A percentile compares a stretch with the other conserved stretches of the same genome.
Conservation (phyloP, 2,888 invertebrate genomes). For the Xestia sexstrigata region DNA sequence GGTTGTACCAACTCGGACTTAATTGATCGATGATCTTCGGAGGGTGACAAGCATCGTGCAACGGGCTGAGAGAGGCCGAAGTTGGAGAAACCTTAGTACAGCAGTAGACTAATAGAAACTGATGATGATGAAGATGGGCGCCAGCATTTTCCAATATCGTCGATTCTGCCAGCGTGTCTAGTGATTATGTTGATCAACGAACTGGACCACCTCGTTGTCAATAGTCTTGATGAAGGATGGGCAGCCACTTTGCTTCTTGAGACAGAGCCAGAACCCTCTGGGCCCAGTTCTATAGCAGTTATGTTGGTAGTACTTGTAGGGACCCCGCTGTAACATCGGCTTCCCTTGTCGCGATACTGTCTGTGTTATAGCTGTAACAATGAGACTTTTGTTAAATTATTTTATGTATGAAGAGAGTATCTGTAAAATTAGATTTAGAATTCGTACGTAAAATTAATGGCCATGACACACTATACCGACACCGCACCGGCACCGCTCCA, state of each 20-base stretch:
- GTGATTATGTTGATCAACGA: constrained; percentile 52
- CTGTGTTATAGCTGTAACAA: constrained; percentile 35
- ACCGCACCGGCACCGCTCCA: too few relatives aligned
- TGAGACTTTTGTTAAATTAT: neutral
- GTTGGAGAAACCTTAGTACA: neutral
- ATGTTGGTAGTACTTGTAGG: constrained; percentile 59
- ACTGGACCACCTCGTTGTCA: constrained; percentile 39
- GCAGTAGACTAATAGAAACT: neutral
- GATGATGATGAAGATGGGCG: neutral
- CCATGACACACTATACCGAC: too few relatives aligned
- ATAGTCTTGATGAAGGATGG: constrained; percentile 47
- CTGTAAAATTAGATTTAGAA: neutral
- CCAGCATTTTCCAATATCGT: neutral
- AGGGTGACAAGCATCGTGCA: neutral
- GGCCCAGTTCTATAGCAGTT: constrained; percentile 61
- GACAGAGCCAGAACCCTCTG: constrained; percentile 65
- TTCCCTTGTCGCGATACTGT: constrained; percentile 41
- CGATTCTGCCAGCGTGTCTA: neutral
- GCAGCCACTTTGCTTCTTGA: constrained; percentile 52
- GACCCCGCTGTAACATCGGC: constrained; percentile 59
- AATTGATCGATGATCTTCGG: neutral
- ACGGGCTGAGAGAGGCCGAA: neutral
- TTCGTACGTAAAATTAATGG: too few relatives aligned
- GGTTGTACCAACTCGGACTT: neutral
- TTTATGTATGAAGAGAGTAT: neutral